Percentiles rank a stretch among this genome's conserved stretches.
Evolutionary conservation across 2,888 invertebrate genomes (phyloP).

Genomic region (Platycheirus rosarum): DNA sequence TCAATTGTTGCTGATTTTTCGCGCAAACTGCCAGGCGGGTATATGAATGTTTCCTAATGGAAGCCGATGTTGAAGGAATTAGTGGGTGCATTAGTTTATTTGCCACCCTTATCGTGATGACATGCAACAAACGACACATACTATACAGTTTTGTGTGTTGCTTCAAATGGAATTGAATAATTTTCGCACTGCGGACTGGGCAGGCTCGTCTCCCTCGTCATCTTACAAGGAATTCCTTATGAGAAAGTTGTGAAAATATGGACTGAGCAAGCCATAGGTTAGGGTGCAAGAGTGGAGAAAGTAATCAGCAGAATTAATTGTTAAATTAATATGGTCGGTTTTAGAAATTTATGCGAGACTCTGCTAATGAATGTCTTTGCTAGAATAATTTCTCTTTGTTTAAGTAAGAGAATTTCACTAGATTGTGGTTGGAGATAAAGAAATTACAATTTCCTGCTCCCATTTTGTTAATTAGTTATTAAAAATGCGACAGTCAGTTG

Average conservation of each 20-base stretch:
- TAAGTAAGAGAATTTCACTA: conserved; percentile 4
- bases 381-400: conserved; percentile 55
- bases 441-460: conserved; percentile 41
- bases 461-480: conserved; percentile 28
- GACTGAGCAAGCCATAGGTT: conserved; percentile 16
- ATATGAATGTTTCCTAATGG: conserved; percentile 50
- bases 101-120: conserved; percentile 67
- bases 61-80: conserved; percentile 53
- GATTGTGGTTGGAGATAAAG: conserved; percentile 49
- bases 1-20: conserved; percentile 62
- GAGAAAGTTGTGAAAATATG: conserved; percentile 55
- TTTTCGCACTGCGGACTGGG: conserved; percentile 44
- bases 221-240: conserved; percentile 32
- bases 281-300: conserved; percentile 72
- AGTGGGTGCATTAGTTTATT: conserved; percentile 65
- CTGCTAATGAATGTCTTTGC: conserved; percentile 31
- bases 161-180: conserved; percentile 9
- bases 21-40: conserved; percentile 16
- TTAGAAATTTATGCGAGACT: conserved; percentile 5
- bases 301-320: conserved; percentile 66
- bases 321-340: conserved; percentile 61
- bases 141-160: conserved; percentile 20
- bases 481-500: conserved; percentile 19
- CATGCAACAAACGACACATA: conserved; percentile 46
- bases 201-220: background rate